Evolutionary conservation across 2,797 vertebrate species (phyloP), one percentile per base, ranked within the genome.

Genomic region (Dermochelys coriacea): DNA sequence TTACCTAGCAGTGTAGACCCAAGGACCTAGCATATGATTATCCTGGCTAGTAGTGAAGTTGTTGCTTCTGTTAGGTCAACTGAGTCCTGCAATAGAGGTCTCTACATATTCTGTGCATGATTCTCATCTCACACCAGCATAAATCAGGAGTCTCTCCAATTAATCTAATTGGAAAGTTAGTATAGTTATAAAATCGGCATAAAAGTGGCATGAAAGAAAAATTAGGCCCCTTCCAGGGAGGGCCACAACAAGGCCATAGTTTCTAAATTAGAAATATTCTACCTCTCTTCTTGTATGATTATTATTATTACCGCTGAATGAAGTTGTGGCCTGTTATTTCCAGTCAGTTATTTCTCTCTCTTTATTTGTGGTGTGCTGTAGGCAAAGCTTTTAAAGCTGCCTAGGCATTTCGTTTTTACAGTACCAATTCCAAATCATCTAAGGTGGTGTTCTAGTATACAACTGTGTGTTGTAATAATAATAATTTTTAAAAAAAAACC

Each of bases 401-500:
- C 31, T 37, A 91, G 47, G 19, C 18, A 41, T 95, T 90, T 82
- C 89, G 27, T 83, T 95, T 93, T 93, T 54, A 74, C 41, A 80
- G 18, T 45, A 86, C 80, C 80, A 87, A 57, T 92, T 97, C 54
- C 83, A 71, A 49, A 74, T 78, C 92, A 87, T 88, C 68, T 83
- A 61, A 81, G 54, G 9, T 23, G 1, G 3, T 84, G 41, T 75
- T 75, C 41, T 34, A 47, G 31, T 75, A 34, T 52, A 77, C 91
- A 95, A 92, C 45, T 64, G 95, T 47, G 41, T 86, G 90, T 59
- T 93, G 45, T 79, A 89, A 93, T 88, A 92, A 84, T 86, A 91
- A 92, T 79, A 90, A 3, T n/a, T 68, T n/a, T 64, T 68, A 52
- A 52, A 68, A 12, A 68, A 12, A n/a, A 68, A n/a, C 29, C 74